Evolutionary conservation across 1,140 invertebrate species (phyloP), one percentile per base, ranked within the genome.

Genomic region (Artemia franciscana): DNA sequence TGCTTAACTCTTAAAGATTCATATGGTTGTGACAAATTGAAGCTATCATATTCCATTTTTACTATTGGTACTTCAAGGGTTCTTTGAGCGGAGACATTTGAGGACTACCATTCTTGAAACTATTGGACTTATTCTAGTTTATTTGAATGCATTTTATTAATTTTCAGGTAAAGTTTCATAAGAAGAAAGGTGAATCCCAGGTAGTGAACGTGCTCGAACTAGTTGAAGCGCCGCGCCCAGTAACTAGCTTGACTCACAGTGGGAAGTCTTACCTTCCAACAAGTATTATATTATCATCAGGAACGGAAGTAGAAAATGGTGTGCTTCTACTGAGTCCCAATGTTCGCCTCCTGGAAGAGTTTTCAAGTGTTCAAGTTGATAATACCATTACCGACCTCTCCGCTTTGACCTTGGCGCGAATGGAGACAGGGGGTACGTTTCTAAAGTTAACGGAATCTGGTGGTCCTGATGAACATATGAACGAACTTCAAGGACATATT

Each of bases 371-470:
- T 12, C 73, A 78, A 25, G 66, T 80, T 2, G 83, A 84, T 68
- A 82, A 81, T 4, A 81, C 78, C 28, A 74, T 80, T 0, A 73
- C 79, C 0, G 77, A 78, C 27, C 70, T 83, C 0, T 73, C 76
- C 0, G 76, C 77, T 4, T 76, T 79, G 3, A 80, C 82, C 65
- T 67, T 82, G 2, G 75, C 74, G 5, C 72, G 77, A 24, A 71
- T 84, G 18, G 78, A 81, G 61, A 77, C 76, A 3, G 80, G 80
- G 9, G 78, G 79, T 18, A 76, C 75, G 4, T 78, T 78, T 59
- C 68, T 84, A 58, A 67, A 68, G 30, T 60, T 69, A 23, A 64
- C 63, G 18, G 64, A 64, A 26, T 27, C 60, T 21, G 63, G 24
- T 30, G 26, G 62, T 18, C 21, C 26, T 4, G 62, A 63, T 4